Conservation (phyloP, 2,113 vertebrate species). For the Ciconia stormi region DNA sequence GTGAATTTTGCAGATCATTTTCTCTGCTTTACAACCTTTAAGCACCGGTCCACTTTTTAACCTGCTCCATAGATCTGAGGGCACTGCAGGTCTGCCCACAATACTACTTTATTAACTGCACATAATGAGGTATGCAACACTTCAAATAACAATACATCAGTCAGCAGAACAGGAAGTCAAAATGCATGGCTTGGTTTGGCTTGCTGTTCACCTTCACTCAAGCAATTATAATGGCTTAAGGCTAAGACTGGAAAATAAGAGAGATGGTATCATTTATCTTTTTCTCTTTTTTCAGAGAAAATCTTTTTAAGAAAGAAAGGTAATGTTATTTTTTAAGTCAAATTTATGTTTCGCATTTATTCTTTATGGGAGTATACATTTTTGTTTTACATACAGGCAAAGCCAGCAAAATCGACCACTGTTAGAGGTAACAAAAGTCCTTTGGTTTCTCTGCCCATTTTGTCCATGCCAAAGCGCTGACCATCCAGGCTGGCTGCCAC, state of each 20-base stretch:
- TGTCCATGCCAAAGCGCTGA: not conserved
- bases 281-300: not conserved
- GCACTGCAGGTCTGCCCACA: slow-evolving; percentile 17
- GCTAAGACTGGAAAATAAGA: not conserved
- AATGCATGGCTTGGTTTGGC: not conserved
- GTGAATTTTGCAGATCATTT: slow-evolving; percentile 17
- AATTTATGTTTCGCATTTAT: not conserved
- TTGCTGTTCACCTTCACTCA: not conserved
- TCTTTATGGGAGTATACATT: not conserved
- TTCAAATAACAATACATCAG: slow-evolving; percentile 36
- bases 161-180: slow-evolving; percentile 23
- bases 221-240: not conserved
- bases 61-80: slow-evolving; percentile 7
- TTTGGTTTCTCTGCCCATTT: not conserved
- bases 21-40: slow-evolving; percentile 34
- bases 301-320: not conserved
- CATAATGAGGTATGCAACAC: slow-evolving; percentile 42
- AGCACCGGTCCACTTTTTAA: slow-evolving; percentile 20
- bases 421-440: not conserved
- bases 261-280: not conserved
- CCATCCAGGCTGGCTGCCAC: not conserved
- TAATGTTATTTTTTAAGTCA: not conserved
- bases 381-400: not conserved
- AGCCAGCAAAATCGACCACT: not conserved
- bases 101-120: slow-evolving; percentile 46